These are phyloP conservation scores for Doris montereyensis DNA, from an alignment of 2,888 invertebrate species.

Conservation along the genomic window DNA sequence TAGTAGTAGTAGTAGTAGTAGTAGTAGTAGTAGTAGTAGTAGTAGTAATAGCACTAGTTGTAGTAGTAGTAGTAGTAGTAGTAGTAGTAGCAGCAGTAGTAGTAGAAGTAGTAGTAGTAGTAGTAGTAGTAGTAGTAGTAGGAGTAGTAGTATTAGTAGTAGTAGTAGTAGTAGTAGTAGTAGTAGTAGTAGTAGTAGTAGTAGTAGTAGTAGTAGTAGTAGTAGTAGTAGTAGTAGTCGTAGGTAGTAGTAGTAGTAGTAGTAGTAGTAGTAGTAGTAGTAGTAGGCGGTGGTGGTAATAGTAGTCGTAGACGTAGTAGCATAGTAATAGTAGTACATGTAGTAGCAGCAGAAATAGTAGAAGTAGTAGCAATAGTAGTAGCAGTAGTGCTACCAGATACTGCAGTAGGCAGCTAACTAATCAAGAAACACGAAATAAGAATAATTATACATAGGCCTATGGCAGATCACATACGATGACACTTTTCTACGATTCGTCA, in stretches of 20 bases:
- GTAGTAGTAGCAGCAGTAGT: not conserved
- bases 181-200: not conserved
- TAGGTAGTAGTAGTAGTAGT: not conserved
- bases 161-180: not conserved
- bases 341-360: no score
- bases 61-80: not conserved
- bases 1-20: not conserved
- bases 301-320: not conserved
- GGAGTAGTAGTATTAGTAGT: not conserved
- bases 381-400: not conserved
- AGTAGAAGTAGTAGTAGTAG: not conserved
- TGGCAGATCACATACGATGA: no score
- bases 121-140: not conserved
- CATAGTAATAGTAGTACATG: no score
- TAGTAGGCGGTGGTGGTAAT: not conserved
- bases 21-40: not conserved
- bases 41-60: not conserved
- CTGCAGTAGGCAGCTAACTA: no score
- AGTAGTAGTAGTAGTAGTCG: not conserved
- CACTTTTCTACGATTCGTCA: no score
- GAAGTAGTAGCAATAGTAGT: no score
- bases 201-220: not conserved
- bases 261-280: not conserved
- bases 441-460: no score
- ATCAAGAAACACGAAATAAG: no score